A percentile compares a stretch with the other conserved stretches of the same genome.
Evolutionary conservation across 2,888 invertebrate species (phyloP).

Genomic region (Nomada fucata): DNA sequence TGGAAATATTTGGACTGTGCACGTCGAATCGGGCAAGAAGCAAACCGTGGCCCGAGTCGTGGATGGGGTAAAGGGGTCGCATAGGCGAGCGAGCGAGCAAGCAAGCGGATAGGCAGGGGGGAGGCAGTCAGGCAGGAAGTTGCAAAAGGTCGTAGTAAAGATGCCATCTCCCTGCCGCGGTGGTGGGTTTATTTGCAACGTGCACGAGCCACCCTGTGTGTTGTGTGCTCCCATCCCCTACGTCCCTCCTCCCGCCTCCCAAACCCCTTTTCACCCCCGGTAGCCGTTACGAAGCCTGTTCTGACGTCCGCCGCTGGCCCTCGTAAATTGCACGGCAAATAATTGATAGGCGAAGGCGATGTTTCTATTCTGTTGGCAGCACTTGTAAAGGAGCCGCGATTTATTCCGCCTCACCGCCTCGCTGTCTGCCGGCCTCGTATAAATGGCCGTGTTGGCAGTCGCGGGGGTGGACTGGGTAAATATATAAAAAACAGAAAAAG

Average conservation of each 20-base stretch:
- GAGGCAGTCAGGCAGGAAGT: slow-evolving; percentile 69
- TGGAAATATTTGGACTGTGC: slow-evolving; percentile 80
- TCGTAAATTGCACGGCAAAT: slow-evolving; percentile 81
- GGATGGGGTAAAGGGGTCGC: slow-evolving; percentile 26
- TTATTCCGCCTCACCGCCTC: slow-evolving; percentile 83
- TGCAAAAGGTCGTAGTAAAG: slow-evolving; percentile 78
- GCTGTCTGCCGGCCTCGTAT: slow-evolving; percentile 76
- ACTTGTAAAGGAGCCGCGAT: slow-evolving; percentile 81
- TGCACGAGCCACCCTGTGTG: slow-evolving; percentile 53
- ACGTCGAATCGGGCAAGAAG: slow-evolving; percentile 70
- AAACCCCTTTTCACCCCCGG: background rate
- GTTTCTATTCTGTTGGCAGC: slow-evolving; percentile 83
- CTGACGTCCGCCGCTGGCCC: slow-evolving; percentile 56
- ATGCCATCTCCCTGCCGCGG: slow-evolving; percentile 76
- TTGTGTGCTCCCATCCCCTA: slow-evolving; percentile 33
- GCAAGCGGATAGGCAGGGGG: background rate
- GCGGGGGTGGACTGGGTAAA: slow-evolving; percentile 28
- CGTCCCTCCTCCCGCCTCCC: background rate
- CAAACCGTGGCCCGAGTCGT: slow-evolving; percentile 14
- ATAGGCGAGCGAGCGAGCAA: slow-evolving; percentile 7
- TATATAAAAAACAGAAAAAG: slow-evolving; percentile 51
- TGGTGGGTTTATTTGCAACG: slow-evolving; percentile 73
- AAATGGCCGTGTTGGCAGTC: slow-evolving; percentile 74
- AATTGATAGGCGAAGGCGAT: slow-evolving; percentile 83
- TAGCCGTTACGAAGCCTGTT: slow-evolving; percentile 61